phyloP scores from a whole-genome alignment of 2,888 invertebrate genomes.

The Trachelus tabidus region DNA sequence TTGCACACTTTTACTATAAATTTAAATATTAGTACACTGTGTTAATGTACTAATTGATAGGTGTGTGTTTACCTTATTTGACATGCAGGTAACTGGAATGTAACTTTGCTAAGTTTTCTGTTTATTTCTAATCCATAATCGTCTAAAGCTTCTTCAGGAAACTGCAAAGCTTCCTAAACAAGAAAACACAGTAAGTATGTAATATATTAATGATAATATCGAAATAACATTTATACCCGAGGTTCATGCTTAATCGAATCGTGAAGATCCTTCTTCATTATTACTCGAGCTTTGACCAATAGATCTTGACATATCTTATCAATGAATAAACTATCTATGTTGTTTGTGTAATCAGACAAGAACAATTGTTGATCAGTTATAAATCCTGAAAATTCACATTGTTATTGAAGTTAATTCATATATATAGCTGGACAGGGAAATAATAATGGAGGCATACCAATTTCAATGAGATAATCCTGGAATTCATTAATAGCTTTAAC shows the following conservation, averaged over 20 bases:
- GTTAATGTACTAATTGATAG: conserved; percentile 4
- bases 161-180: conserved; percentile 34
- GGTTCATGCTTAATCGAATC: conserved; percentile 69
- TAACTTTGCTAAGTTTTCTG: conserved; percentile 51
- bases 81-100: conserved; percentile 68
- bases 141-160: conserved; percentile 34
- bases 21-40: conserved; percentile 40
- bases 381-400: conserved; percentile 63
- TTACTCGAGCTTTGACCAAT: conserved; percentile 74
- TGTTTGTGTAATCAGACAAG: conserved; percentile 76
- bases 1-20: conserved; percentile 70
- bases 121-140: conserved; percentile 36
- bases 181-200: not conserved
- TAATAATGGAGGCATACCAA: conserved; percentile 50
- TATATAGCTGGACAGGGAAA: not conserved
- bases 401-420: not conserved
- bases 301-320: conserved; percentile 81
- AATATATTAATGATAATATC: not conserved
- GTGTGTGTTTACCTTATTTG: conserved; percentile 66
- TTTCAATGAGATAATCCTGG: conserved; percentile 72
- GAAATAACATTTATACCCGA: conserved; percentile 56
- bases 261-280: conserved; percentile 86
- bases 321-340: conserved; percentile 81
- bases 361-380: conserved; percentile 70
- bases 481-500: conserved; percentile 75